Base-by-base conservation (phyloP, 2,113 vertebrate genomes). In the Microcebus jonahi region DNA sequence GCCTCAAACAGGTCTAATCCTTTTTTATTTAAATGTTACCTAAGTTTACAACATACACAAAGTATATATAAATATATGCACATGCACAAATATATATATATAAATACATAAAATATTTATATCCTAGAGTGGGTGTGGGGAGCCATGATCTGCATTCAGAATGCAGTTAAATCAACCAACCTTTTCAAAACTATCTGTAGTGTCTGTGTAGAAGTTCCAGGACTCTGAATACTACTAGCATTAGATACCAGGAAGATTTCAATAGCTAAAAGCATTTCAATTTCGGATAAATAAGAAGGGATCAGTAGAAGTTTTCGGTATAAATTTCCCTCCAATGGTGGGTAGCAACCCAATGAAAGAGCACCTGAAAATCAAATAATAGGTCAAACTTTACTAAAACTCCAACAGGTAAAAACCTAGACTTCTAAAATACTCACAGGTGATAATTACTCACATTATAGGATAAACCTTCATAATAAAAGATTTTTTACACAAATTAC, bases 181-280 rank as follows among this genome's bases (percentile, higher is more conserved):
- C 99, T 99, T 99, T 99, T 99, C 18, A 99, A 98, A 88, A 99
- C 98, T 97, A 99, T 99, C 79, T 98, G 98, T 91, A 99, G 98
- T 65, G 91, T 97, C 48, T 97, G 97, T 42, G 85, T 85, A 87
- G 94, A 45, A 55, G 98, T 97, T 57, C 97, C 90, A 17, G 97
- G 96, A 81, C 97, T 98, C 59, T 98, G 98, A 97, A 99, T 98
- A 94, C 65, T 97, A 14, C 98, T 98, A 34, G 99, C 98, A 79
- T 99, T 99, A 97, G 98, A 98, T 67, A 99, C 98, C 96, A 99
- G 98, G 97, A 99, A 99, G 98, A 99, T 98, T 98, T 99, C 99
- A 17, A 99, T 98, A 55, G 98, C 96, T 97, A 99, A 98, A 42
- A 99, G 99, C 98, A 99, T 99, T 98, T 99, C 99, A 94, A 99